These are phyloP conservation scores for Rhincodon typus DNA, from an alignment of 2,797 vertebrate genomes.

Conservation along the genomic window DNA sequence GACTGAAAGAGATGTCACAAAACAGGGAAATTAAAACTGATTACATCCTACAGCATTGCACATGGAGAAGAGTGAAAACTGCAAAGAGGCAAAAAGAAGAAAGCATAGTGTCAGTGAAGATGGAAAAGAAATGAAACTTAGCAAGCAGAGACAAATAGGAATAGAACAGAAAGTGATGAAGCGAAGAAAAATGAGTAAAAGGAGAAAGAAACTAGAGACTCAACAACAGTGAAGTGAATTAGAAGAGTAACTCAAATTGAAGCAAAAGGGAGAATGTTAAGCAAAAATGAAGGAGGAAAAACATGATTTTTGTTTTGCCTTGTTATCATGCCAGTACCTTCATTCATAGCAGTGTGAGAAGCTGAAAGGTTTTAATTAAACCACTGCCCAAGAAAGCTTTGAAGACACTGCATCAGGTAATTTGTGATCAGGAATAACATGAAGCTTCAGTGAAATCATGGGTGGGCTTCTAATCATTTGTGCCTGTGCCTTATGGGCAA, in stretches of 20 bases:
- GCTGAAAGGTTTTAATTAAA: not conserved
- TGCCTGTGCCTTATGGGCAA: not conserved
- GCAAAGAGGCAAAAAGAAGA: not conserved
- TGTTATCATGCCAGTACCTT: not conserved
- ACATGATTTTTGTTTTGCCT: not conserved
- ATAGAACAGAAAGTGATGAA: not conserved
- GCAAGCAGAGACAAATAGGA: not conserved
- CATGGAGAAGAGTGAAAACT: not conserved
- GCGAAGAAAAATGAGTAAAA: not conserved
- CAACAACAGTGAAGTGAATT: not conserved
- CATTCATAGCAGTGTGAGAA: not conserved
- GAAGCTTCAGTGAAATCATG: not conserved
- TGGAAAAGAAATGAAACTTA: not conserved
- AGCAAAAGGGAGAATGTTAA: not conserved
- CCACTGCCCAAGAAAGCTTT: not conserved
- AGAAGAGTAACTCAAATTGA: not conserved
- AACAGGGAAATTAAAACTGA: not conserved
- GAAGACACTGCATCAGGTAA: not conserved
- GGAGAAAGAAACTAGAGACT: not conserved
- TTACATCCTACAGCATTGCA: not conserved
- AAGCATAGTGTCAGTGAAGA: not conserved
- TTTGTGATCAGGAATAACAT: not conserved
- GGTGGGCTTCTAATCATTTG: not conserved
- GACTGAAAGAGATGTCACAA: not conserved
- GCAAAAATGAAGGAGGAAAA: not conserved